Percentiles rank a stretch among this genome's conserved stretches.
Evolutionary conservation across 2,888 invertebrate species (phyloP).

Genomic region (Tiphia femorata): DNA sequence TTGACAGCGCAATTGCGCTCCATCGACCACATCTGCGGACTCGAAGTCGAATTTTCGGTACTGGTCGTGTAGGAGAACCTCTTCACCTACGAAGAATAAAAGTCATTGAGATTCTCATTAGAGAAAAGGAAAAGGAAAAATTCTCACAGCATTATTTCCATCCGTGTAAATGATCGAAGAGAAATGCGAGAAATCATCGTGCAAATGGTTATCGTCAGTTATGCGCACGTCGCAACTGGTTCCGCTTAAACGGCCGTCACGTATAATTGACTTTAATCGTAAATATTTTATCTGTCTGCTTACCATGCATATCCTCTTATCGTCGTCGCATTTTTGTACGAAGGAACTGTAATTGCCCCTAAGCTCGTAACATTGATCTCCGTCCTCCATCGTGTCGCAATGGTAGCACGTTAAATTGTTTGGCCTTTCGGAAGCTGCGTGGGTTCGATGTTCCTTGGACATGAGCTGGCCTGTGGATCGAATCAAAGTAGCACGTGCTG

Average conservation of each 20-base stretch:
- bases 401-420: constrained; percentile 87
- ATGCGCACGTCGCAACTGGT: too few species aligned
- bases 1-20: constrained; percentile 86
- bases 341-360: constrained; percentile 74
- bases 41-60: constrained; percentile 83
- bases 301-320: constrained; percentile 85
- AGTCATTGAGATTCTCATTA: constrained; percentile 12
- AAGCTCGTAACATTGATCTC: constrained; percentile 79
- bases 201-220: too few species aligned
- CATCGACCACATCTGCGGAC: constrained; percentile 83
- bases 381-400: constrained; percentile 83
- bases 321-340: constrained; percentile 82
- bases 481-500: too few species aligned
- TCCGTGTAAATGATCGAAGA: neutral
- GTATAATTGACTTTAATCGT: constrained; percentile 10
- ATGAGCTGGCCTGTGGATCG: constrained; percentile 62
- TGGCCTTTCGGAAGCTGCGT: constrained; percentile 81
- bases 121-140: neutral
- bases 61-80: constrained; percentile 87
- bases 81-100: constrained; percentile 75
- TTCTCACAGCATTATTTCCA: neutral
- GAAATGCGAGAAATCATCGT: neutral
- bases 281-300: constrained; percentile 24
- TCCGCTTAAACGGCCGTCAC: too few species aligned
- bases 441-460: constrained; percentile 81